These are phyloP conservation scores for Danaus melanippus DNA, from an alignment of 1,140 invertebrate species.

Conservation along the genomic window DNA sequence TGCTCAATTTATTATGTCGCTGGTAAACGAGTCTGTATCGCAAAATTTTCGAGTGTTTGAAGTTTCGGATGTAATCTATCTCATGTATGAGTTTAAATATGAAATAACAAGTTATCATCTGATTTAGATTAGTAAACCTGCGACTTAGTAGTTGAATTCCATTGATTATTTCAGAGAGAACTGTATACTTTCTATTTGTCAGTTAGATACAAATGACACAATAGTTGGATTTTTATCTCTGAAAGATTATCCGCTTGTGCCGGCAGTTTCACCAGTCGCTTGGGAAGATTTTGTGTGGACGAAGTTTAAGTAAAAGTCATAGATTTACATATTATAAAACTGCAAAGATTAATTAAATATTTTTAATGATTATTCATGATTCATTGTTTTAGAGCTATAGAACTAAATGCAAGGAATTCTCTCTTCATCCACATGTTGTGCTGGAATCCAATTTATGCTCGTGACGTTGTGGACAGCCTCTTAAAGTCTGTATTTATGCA, in stretches of 20 bases:
- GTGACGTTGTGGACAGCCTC: constrained; percentile 66
- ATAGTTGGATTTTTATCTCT: constrained; percentile 67
- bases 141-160: background rate
- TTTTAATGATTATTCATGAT: background rate
- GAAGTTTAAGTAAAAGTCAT: constrained; percentile 64
- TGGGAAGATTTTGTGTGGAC: constrained; percentile 72
- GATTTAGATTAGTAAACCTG: background rate
- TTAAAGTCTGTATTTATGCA: constrained; percentile 71
- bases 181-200: constrained; percentile 54
- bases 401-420: constrained; percentile 65
- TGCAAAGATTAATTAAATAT: too few relatives aligned
- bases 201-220: constrained; percentile 49
- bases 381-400: constrained; percentile 34
- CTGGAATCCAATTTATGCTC: constrained; percentile 63
- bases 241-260: constrained; percentile 71
- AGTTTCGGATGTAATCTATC: constrained; percentile 28
- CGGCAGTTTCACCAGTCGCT: constrained; percentile 58
- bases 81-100: constrained; percentile 41
- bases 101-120: constrained; percentile 1
- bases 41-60: constrained; percentile 37
- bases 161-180: constrained; percentile 43
- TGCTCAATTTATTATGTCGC: constrained; percentile 28
- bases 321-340: constrained; percentile 2
- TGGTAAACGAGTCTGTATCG: constrained; percentile 44
- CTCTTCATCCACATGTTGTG: constrained; percentile 73